Base-by-base conservation (phyloP, 37 sponge, comb jelly and placozoan species). In the Halichondria panicea region DNA sequence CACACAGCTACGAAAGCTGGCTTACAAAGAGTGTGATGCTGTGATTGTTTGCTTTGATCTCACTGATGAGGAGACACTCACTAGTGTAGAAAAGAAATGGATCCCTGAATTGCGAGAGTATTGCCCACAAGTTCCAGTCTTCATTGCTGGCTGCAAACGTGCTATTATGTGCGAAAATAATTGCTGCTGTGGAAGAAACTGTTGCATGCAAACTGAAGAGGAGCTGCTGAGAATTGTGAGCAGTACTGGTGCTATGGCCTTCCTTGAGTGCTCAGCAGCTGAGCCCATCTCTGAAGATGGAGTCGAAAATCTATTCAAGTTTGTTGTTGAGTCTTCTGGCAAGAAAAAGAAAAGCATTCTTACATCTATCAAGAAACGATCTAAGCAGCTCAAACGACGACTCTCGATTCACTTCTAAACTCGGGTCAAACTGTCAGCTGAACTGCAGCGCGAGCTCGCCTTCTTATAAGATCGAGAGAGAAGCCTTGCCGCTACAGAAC, bases 31-130 rank as follows among this genome's bases (percentile, higher is more conserved):
- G 32, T 78, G 79, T 62, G 84, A 89, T 55, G 76, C 70, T 4
- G 76, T 89, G 1, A 19, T 89, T 38, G 38, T 89, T 12, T 89
- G 89, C 65, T 89, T 84, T 69, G 89, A 89, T 68, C 76, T 89
- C 32, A 80, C 84, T 7, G 75, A 74, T 27, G 37, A 46, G 13
- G 19, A 27, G n/a, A 70, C 80, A 6, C 50, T 82, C 62, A 33
- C 41, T 41, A 84, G 40, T 58, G 66, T 83, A 31, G 84, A 79
- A 71, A 67, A 43, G 31, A 58, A 74, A 4, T 89, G 89, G 89
- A 21, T 89, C 0, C 89, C 84, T 13, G 89, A 89, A 53, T 43
- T 89, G 43, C 79, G 57, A 13, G 7, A 24, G 43, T 15, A 57
- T 19, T 78, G 84, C 66, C 89, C 84, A 24, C 43, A 52, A 1